Conservation (phyloP, 2,888 invertebrate genomes). For the Augochlorella aurata region DNA sequence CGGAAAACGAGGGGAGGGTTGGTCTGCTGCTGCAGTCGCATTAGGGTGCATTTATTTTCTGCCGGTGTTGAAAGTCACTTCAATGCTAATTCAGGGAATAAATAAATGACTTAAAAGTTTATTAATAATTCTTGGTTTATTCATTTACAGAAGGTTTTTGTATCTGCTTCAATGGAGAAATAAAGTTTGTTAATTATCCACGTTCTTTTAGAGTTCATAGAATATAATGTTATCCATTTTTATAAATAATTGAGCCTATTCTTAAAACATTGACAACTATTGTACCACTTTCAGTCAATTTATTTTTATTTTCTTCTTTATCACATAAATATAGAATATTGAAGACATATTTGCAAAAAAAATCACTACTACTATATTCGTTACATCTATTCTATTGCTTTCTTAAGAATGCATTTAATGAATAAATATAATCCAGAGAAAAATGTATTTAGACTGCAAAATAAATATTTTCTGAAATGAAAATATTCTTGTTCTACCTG, state of each 20-base stretch:
- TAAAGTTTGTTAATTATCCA: no score
- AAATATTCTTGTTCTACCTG: no score
- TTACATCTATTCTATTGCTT: no score
- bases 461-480: no score
- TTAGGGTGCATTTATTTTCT: neutral
- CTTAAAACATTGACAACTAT: neutral
- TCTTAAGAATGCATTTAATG: no score
- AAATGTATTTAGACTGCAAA: no score
- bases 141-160: neutral
- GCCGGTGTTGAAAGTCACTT: neutral
- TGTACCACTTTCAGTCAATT: no score
- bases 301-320: neutral
- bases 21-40: neutral
- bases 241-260: neutral
- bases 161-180: no score
- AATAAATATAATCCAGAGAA: no score
- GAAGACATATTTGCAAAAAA: neutral
- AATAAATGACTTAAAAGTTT: neutral
- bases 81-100: neutral
- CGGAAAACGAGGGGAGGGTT: constrained; percentile 26
- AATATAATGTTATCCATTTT: neutral
- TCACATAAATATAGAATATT: neutral
- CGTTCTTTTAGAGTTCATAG: neutral
- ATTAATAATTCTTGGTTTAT: neutral
- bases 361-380: neutral